Conservation (phyloP, 2,797 vertebrate genomes). For the Malurus splendens region DNA sequence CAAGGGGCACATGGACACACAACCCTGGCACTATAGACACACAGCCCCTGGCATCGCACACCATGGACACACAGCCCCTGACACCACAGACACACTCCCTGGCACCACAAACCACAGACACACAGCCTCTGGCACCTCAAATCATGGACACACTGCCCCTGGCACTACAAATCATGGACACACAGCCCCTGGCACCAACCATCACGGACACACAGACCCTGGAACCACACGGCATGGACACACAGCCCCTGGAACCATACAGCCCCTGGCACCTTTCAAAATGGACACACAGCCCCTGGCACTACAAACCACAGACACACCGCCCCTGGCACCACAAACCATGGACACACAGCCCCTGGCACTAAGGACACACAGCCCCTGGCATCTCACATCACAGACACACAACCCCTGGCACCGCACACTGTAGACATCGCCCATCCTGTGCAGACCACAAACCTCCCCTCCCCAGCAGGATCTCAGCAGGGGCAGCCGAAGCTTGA, state of each 20-base stretch:
- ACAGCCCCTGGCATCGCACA: not conserved
- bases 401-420: not conserved
- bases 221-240: too few species aligned
- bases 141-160: not conserved
- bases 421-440: rapidly evolving
- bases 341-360: rapidly evolving
- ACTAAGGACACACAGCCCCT: not conserved
- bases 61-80: too few species aligned
- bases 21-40: rapidly evolving
- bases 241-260: rapidly evolving
- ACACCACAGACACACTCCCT: too few species aligned
- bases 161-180: rapidly evolving
- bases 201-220: rapidly evolving
- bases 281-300: too few species aligned
- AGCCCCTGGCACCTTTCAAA: not conserved
- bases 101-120: too few species aligned
- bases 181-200: too few species aligned
- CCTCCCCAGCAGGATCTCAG: not conserved
- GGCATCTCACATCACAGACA: not conserved
- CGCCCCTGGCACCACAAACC: rapidly evolving
- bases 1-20: too few species aligned
- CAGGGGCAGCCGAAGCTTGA: not conserved
- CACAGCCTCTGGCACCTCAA: not conserved
- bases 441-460: not conserved
- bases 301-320: rapidly evolving